Base-by-base conservation (phyloP, 2,888 invertebrate species). In the Machimus rusticus region DNA sequence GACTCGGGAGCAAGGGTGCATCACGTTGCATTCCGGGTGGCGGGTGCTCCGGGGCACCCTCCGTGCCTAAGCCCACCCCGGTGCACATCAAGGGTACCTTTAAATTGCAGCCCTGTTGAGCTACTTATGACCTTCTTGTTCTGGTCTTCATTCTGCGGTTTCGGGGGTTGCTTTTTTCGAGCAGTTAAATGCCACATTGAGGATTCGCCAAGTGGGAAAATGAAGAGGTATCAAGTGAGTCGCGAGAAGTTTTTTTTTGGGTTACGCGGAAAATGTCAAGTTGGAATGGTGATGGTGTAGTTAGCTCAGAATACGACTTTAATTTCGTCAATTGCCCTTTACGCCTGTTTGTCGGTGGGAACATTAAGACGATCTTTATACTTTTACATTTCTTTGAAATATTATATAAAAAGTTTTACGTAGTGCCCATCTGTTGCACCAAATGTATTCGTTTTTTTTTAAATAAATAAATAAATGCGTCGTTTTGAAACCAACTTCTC, bases 151-250 rank as follows among this genome's bases (percentile, higher is more conserved):
- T 79, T 79, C 31, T 55, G 51, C 51, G 23, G 51, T 46, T 46
- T 79, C 16, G 51, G 31, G n/a, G 23, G 46, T 78, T 51, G 66
- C 55, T 28, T 66, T 57, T 79, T 51, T 51, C 51, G 28, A 51
- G 79, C 51, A 51, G 16, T 51, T 79, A 79, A 46, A 79, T 78
- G 79, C 79, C 28, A 79, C 51, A 79, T 51, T 79, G 79, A 79
- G 51, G 79, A 23, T 79, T 51, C 51, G 66, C 66, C 51, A 79
- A 79, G 79, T 46, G 23, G 79, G 51, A 51, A 51, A 51, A 79
- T 79, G 1, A 79, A 79, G 28, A 79, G 23, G 51, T 51, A 51
- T 79, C n/a, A 46, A 79, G 79, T 78, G 78, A 46, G 51, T 79
- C 51, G 28, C 31, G 23, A 78, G 23, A 39, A 55, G 51, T 28